Conservation (phyloP, 1,140 invertebrate genomes). For the Augochlora pura region DNA sequence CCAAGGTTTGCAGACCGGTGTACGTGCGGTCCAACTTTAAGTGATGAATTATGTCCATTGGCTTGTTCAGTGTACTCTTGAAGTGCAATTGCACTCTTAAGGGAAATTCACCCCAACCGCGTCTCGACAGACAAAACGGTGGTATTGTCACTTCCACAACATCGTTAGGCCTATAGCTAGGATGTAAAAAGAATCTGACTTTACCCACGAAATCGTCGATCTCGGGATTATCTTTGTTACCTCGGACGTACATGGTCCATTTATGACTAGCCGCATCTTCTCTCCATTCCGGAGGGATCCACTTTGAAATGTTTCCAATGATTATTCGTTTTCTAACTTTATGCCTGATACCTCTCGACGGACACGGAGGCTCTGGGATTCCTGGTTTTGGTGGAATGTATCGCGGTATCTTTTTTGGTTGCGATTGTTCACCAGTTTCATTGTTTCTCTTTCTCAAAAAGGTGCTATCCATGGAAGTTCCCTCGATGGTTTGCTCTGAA, state of each 20-base stretch:
- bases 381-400: conserved; percentile 74
- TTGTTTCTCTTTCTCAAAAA: conserved; percentile 15
- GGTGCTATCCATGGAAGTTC: background rate
- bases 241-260: conserved; percentile 93
- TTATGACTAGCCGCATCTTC: conserved; percentile 90
- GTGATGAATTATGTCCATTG: conserved; percentile 89
- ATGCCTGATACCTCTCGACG: conserved; percentile 69
- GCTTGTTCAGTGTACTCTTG: conserved; percentile 87
- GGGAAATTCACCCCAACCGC: conserved; percentile 96
- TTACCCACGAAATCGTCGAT: conserved; percentile 86
- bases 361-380: conserved; percentile 56
- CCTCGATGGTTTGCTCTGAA: background rate
- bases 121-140: conserved; percentile 90
- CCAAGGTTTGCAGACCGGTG: conserved; percentile 91
- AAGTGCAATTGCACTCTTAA: conserved; percentile 91
- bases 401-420: conserved; percentile 74
- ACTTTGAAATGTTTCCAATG: conserved; percentile 93
- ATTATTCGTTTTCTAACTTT: conserved; percentile 80
- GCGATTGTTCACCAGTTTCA: conserved; percentile 17
- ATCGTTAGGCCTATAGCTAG: conserved; percentile 93
- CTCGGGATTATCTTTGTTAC: conserved; percentile 82
- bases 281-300: conserved; percentile 85
- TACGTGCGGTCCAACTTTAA: conserved; percentile 92
- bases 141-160: conserved; percentile 87
- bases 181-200: conserved; percentile 91